Conservation (phyloP, 2,888 invertebrate species). For the Dusona sp. region DNA sequence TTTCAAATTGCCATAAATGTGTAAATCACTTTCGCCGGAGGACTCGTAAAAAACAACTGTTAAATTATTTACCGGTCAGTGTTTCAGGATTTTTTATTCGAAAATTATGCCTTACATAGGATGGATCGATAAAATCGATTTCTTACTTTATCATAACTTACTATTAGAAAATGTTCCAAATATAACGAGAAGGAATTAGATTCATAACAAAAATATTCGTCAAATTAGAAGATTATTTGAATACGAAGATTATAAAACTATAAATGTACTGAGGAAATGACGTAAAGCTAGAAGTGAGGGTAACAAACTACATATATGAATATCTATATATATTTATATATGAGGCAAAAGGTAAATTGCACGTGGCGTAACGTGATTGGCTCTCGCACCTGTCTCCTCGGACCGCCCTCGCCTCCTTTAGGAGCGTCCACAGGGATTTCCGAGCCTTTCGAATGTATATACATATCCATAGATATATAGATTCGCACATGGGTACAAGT, state of each 20-base stretch:
- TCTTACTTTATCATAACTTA: background rate
- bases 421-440: constrained; percentile 59
- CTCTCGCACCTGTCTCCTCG: constrained; percentile 81
- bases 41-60: background rate
- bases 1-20: background rate
- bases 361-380: constrained; percentile 82
- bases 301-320: background rate
- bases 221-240: background rate
- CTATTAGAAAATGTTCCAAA: background rate
- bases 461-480: too few relatives aligned
- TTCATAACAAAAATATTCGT: background rate
- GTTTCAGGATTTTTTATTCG: background rate
- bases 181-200: background rate
- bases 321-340: background rate
- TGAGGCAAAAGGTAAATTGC: constrained; percentile 77
- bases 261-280: constrained; percentile 64
- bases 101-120: background rate
- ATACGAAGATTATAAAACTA: background rate
- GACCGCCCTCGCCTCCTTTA: constrained; percentile 80
- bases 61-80: background rate
- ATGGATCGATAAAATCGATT: background rate
- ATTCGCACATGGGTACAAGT: constrained; percentile 54
- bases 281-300: constrained; percentile 69
- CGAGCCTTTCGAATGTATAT: constrained; percentile 40
- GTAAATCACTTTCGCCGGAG: background rate